Evolutionary conservation across 2,113 vertebrate genomes (phyloP).

Genomic region (Crotalus helleri): DNA sequence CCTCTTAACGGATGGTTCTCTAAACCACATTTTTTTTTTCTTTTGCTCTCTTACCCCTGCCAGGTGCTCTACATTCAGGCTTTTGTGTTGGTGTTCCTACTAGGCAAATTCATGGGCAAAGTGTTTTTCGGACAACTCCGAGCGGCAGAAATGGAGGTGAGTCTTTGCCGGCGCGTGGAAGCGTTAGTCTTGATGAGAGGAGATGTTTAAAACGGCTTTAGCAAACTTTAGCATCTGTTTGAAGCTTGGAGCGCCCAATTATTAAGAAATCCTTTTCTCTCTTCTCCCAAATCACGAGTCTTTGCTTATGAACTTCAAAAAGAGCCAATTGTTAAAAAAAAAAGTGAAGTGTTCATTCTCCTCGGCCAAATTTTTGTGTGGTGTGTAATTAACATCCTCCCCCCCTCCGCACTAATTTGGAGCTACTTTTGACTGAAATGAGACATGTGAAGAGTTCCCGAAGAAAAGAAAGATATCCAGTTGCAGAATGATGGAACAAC

Average conservation of each 20-base stretch:
- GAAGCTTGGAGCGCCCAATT: no score
- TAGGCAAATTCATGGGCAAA: slow-evolving; percentile 95
- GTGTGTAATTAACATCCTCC: not conserved
- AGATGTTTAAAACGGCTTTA: not conserved
- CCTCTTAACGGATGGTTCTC: not conserved
- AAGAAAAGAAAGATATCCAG: not conserved
- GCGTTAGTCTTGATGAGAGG: not conserved
- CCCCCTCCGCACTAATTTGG: not conserved
- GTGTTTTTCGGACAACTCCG: slow-evolving; percentile 92
- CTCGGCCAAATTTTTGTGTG: not conserved
- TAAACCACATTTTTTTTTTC: not conserved
- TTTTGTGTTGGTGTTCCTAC: slow-evolving; percentile 88
- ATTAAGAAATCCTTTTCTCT: not conserved
- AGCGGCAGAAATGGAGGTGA: slow-evolving; percentile 95
- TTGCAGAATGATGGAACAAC: not conserved
- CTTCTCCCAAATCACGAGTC: fast-evolving
- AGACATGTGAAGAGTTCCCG: not conserved
- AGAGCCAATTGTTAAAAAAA: not conserved
- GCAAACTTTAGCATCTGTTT: not conserved
- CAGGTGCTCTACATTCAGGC: slow-evolving; percentile 95
- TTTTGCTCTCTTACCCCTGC: fast-evolving
- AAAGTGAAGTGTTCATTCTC: not conserved
- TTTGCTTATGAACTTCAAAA: not conserved
- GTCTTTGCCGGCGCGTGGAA: not conserved
- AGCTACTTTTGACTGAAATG: not conserved